Conservation (phyloP, 2,888 invertebrate genomes). For the Ecliptopera silaceata region DNA sequence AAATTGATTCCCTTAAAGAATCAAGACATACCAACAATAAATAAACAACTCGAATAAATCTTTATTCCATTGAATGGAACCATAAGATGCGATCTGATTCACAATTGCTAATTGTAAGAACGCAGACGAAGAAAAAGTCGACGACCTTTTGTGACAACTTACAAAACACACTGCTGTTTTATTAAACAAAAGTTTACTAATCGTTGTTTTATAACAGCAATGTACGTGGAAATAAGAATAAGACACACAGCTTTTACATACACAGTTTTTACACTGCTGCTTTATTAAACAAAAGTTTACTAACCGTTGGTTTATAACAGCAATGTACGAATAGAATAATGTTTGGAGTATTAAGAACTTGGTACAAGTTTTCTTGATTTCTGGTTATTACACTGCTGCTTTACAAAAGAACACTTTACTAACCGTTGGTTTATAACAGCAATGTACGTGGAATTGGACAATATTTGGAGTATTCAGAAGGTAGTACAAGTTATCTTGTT, state of each 20-base stretch:
- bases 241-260: too few species aligned
- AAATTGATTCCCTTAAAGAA: slow-evolving; percentile 1
- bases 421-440: background rate
- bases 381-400: slow-evolving; percentile 13
- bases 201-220: background rate
- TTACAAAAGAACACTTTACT: background rate
- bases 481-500: slow-evolving; percentile 8
- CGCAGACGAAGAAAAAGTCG: slow-evolving; percentile 12
- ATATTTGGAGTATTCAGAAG: background rate
- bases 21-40: slow-evolving; percentile 6
- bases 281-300: too few species aligned
- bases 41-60: slow-evolving; percentile 9
- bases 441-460: background rate
- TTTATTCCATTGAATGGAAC: slow-evolving; percentile 23
- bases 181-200: background rate
- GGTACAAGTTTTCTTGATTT: too few species aligned
- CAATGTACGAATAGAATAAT: too few species aligned
- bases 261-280: too few species aligned
- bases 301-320: too few species aligned
- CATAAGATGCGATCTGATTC: slow-evolving; percentile 17
- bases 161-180: slow-evolving; percentile 7
- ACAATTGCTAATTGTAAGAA: slow-evolving; percentile 17
- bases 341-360: too few species aligned
- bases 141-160: slow-evolving; percentile 7
- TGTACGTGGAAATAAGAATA: background rate